Evolutionary conservation across 1,140 invertebrate genomes (phyloP), one percentile per base, ranked within the genome.

Genomic region (Forficula auricularia): DNA sequence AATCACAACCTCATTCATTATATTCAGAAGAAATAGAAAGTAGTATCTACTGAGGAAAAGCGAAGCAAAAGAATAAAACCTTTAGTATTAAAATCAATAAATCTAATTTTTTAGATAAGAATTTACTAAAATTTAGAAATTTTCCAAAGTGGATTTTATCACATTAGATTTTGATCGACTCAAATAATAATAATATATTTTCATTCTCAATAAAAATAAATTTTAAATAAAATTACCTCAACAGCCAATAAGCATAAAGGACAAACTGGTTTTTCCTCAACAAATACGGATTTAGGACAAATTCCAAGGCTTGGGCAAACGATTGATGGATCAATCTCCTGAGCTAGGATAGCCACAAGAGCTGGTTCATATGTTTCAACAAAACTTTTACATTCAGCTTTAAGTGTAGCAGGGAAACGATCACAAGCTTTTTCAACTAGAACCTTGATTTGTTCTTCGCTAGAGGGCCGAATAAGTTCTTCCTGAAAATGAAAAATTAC

Each of bases 191-290:
- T n/a, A n/a, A n/a, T n/a, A n/a, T n/a, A n/a, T n/a, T n/a, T n/a
- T n/a, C n/a, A n/a, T n/a, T n/a, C n/a, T n/a, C n/a, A n/a, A n/a
- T n/a, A n/a, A n/a, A n/a, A n/a, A n/a, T n/a, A n/a, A n/a, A n/a
- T n/a, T n/a, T n/a, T n/a, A n/a, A n/a, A n/a, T n/a, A n/a, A 69
- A 35, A 82, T 52, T 56, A 80, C 70, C 48, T 74, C 68, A 9
- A 89, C 70, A 13, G 81, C 82, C 52, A 86, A 75, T 15, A 87
- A 62, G 57, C 86, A 90, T 2, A 87, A 58, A n/a, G 82, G 77
- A 54, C 83, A 87, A 22, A 63, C 71, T 14, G 70, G 67, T 42
- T 73, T 73, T 19, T 68, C 65, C 48, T 66, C 57, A 16, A 66
- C 58, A 46, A 10, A 27, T 18, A 34, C 33, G 36, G 2, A 42